phyloP scores from a whole-genome alignment of 2,797 vertebrate species.

The Allobates femoralis region DNA sequence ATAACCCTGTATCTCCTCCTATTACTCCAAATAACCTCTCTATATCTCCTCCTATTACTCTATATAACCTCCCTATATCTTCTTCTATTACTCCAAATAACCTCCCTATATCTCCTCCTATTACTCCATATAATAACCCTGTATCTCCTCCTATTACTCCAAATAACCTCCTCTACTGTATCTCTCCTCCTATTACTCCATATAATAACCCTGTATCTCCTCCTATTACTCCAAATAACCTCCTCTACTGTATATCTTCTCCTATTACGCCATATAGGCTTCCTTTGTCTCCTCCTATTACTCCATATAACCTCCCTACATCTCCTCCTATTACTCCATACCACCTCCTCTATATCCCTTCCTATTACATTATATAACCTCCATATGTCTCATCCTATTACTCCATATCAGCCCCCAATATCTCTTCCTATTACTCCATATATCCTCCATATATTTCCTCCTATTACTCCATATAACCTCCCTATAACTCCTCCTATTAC shows the following conservation, averaged over 20 bases:
- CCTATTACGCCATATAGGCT: constrained; percentile 31
- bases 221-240: constrained; percentile 7
- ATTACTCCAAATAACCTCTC: neutral
- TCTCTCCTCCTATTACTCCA: constrained; percentile 2
- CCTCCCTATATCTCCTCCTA: neutral
- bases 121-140: neutral
- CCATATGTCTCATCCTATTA: neutral
- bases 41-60: neutral
- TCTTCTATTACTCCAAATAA: constrained; percentile 6
- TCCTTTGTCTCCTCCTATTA: constrained; percentile 3
- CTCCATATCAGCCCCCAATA: neutral
- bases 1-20: neutral
- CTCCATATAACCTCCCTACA: constrained; percentile 7
- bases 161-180: neutral
- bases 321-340: neutral
- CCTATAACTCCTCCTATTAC: constrained; percentile 3
- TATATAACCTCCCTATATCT: neutral
- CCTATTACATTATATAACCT: constrained; percentile 27
- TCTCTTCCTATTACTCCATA: constrained; percentile 16
- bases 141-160: neutral
- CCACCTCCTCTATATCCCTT: neutral
- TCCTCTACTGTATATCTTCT: neutral
- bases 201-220: neutral
- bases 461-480: constrained; percentile 15
- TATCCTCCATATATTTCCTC: constrained; percentile 6